These are phyloP conservation scores for Ricordea florida DNA, from an alignment of 92 coral and sea anemone genomes.

Conservation along the genomic window DNA sequence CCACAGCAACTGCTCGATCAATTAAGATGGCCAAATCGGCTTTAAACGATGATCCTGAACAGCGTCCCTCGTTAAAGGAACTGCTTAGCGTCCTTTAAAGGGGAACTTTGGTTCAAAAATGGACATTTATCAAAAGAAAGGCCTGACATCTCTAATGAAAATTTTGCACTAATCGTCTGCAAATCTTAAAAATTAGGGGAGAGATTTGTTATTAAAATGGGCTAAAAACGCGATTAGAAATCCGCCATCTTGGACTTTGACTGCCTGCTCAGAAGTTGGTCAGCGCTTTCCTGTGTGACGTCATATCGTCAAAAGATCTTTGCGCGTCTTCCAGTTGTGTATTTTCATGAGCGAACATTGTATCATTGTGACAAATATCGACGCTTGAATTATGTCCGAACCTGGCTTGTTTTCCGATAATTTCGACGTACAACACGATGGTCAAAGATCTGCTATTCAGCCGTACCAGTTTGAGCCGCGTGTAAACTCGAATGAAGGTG, in stretches of 20 bases:
- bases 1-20: constrained; percentile 5
- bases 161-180: too few relatives aligned
- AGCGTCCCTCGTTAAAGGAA: constrained; percentile 1
- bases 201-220: neutral
- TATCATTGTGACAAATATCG: too few relatives aligned
- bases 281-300: neutral
- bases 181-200: too few relatives aligned
- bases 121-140: too few relatives aligned
- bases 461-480: neutral
- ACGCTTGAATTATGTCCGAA: too few relatives aligned
- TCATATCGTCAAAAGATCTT: neutral
- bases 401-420: too few relatives aligned
- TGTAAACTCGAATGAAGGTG: too few relatives aligned
- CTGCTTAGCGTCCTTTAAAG: neutral
- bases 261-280: neutral
- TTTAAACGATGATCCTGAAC: neutral
- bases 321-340: neutral
- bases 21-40: neutral
- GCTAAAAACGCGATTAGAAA: constrained; percentile 2
- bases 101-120: too few relatives aligned
- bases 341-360: too few relatives aligned
- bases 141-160: too few relatives aligned
- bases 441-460: too few relatives aligned
- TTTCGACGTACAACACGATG: too few relatives aligned
- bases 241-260: constrained; percentile 9